Conservation (phyloP, 2,113 vertebrate species). For the Sander lucioperca region DNA sequence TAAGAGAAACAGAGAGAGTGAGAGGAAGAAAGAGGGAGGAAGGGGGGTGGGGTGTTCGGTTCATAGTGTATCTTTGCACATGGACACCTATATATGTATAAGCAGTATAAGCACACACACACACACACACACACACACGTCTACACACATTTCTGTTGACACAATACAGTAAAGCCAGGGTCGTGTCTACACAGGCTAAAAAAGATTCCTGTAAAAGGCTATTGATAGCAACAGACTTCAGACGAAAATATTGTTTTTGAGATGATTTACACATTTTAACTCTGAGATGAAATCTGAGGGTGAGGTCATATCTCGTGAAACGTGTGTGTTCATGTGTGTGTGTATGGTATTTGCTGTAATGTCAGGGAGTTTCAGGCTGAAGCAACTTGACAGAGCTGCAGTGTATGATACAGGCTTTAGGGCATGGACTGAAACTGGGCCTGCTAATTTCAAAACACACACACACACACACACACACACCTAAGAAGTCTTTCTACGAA, state of each 20-base stretch:
- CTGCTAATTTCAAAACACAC: slow-evolving; percentile 72
- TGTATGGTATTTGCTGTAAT: slow-evolving; percentile 55
- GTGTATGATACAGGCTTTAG: slow-evolving; percentile 75
- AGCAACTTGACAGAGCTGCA: slow-evolving; percentile 74
- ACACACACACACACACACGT: slow-evolving; percentile 45
- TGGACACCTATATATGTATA: slow-evolving; percentile 55
- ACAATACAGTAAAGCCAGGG: slow-evolving; percentile 86
- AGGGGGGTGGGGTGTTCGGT: slow-evolving; percentile 59
- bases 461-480: slow-evolving; percentile 27
- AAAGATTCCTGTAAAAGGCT: slow-evolving; percentile 89
- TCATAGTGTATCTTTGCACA: slow-evolving; percentile 70
- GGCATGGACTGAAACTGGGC: slow-evolving; percentile 77
- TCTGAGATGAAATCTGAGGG: slow-evolving; percentile 60
- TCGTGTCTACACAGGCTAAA: slow-evolving; percentile 91
- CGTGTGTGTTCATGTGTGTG: slow-evolving; percentile 45
- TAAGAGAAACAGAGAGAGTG: slow-evolving; percentile 77
- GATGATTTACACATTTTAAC: slow-evolving; percentile 55
- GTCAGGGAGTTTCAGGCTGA: slow-evolving; percentile 77
- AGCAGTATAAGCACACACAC: slow-evolving; percentile 5
- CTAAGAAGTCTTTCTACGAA: slow-evolving; percentile 67
- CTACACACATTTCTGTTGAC: slow-evolving; percentile 85
- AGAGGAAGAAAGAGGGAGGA: slow-evolving; percentile 50
- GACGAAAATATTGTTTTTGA: slow-evolving; percentile 41
- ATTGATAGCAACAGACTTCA: slow-evolving; percentile 74
- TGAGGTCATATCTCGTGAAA: slow-evolving; percentile 70